phyloP scores from a whole-genome alignment of 1,140 invertebrate genomes.

The Megathymus violae region DNA sequence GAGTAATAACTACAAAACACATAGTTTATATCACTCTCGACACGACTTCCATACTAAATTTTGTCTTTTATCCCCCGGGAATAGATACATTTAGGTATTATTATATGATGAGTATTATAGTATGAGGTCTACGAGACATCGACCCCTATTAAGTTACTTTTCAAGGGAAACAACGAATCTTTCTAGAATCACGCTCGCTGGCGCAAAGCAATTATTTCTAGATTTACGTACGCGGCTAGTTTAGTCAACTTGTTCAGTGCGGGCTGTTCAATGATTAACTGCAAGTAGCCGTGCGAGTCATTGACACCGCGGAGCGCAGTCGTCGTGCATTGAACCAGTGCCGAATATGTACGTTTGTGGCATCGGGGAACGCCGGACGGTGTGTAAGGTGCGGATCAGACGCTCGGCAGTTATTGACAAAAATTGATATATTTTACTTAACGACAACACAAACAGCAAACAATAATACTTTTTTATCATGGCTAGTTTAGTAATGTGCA shows the following conservation, averaged over 20 bases:
- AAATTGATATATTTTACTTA: too few species aligned
- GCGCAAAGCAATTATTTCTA: conserved; percentile 1
- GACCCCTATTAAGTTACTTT: neutral
- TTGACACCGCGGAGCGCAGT: conserved; percentile 43
- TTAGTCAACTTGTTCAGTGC: conserved; percentile 21
- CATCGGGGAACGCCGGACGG: neutral
- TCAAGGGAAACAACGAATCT: neutral
- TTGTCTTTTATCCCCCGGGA: too few species aligned
- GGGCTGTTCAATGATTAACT: conserved; percentile 25
- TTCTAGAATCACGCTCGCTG: neutral
- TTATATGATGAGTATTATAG: too few species aligned
- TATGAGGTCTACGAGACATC: too few species aligned
- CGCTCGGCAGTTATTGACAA: too few species aligned
- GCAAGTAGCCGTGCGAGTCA: conserved; percentile 38
- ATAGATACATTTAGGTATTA: too few species aligned
- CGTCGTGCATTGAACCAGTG: conserved; percentile 47
- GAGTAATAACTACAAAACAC: too few species aligned
- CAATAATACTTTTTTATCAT: too few species aligned
- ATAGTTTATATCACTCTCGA: too few species aligned
- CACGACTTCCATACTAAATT: too few species aligned
- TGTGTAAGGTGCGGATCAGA: conserved; percentile 3
- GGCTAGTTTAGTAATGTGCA: too few species aligned
- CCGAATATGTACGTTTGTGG: conserved; percentile 39
- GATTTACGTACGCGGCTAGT: conserved; percentile 17
- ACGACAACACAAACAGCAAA: too few species aligned